Evolutionary conservation across 2,888 invertebrate genomes (phyloP), one percentile per base, ranked within the genome.

Genomic region (Parnassius smintheus): DNA sequence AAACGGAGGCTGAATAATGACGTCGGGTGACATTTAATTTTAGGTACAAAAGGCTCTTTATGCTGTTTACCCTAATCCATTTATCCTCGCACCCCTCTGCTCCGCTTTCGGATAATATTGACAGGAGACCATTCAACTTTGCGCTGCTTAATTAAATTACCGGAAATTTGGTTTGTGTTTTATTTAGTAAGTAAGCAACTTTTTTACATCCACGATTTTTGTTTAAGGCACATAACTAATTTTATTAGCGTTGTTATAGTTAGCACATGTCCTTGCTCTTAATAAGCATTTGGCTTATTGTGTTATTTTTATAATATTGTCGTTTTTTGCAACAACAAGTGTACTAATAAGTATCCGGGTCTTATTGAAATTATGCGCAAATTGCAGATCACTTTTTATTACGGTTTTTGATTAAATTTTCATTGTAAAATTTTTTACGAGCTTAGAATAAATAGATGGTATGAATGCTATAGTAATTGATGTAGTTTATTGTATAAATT

Each of bases 31-130:
- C 90, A 81, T 91, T 90, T 90, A 88, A 91, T 90, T 90, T 90
- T 74, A 82, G 85, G 87, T 90, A 91, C 90, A 91, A 91, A 90
- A 88, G 88, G 80, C 85, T 87, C 83, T 87, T 88, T 87, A 90
- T 86, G 81, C 86, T 87, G 85, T 88, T 90, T 88, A 87, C 88
- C 86, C 89, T 89, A 86, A 90, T 88, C 89, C 75, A 75, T 76
- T 77, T 73, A 75, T 72, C 72, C 71, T 68, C 57, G 61, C 63
- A 54, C 58, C 50, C 42, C 63, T 65, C 59, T 50, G 64, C 69
- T 66, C 70, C 68, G 57, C 66, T 64, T 68, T 66, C 66, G 68
- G 76, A 76, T 79, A 76, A 80, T 82, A 84, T 82, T 82, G 82
- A 78, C 77, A 78, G 74, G 70, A 70, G 75, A 79, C 81, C 81